Percentiles rank a stretch among this genome's conserved stretches.
Evolutionary conservation across 1,140 invertebrate genomes (phyloP).

Genomic region (Drosophila nigromelanica): DNA sequence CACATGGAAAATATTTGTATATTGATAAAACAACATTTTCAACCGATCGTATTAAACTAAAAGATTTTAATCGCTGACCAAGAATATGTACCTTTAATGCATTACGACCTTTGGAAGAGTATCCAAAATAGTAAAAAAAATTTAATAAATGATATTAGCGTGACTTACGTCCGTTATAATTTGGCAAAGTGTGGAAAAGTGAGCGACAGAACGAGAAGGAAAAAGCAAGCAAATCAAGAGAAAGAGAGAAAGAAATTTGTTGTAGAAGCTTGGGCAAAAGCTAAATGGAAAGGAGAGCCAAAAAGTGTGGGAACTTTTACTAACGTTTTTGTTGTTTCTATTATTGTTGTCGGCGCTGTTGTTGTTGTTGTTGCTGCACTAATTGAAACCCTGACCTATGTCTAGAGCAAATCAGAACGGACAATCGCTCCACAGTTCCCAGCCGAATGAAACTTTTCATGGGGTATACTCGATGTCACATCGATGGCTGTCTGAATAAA

Average conservation of each 20-base stretch:
- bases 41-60: too few species aligned
- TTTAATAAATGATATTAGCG: conserved; percentile 19
- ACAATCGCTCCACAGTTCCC: neutral
- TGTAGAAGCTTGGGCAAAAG: conserved; percentile 4
- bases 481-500: neutral
- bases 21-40: too few species aligned
- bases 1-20: too few species aligned
- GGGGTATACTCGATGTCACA: neutral
- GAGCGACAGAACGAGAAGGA: conserved; percentile 1
- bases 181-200: conserved; percentile 5
- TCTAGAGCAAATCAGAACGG: conserved; percentile 45
- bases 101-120: neutral
- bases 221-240: neutral
- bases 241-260: neutral
- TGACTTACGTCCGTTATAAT: conserved; percentile 29
- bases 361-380: conserved; percentile 6
- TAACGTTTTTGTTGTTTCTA: conserved; percentile 18
- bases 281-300: neutral
- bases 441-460: neutral
- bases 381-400: conserved; percentile 72
- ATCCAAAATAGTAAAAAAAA: neutral
- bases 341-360: conserved; percentile 10
- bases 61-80: too few species aligned
- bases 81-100: too few species aligned
- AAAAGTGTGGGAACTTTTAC: conserved; percentile 3